phyloP scores from a whole-genome alignment of 1,140 invertebrate species.

The Phortica variegata region DNA sequence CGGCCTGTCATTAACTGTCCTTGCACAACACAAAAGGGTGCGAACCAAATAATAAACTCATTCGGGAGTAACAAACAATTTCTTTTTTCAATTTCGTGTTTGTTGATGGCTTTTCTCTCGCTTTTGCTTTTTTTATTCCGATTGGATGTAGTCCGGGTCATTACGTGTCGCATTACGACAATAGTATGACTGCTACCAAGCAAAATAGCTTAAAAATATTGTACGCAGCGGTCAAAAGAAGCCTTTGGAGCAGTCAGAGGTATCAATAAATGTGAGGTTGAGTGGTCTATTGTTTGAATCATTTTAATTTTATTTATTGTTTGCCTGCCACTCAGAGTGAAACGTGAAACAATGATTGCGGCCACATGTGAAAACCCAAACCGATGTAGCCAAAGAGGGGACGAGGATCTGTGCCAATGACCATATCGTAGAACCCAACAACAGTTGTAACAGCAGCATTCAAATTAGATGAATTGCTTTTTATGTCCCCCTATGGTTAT shows the following conservation, averaged over 20 bases:
- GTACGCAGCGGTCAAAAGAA: no score
- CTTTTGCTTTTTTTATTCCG: constrained; percentile 17
- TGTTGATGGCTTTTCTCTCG: constrained; percentile 7
- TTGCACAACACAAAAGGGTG: constrained; percentile 36
- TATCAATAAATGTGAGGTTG: no score
- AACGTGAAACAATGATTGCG: constrained; percentile 1
- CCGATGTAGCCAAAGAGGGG: not conserved
- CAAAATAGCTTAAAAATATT: constrained; percentile 1
- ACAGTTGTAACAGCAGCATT: no score
- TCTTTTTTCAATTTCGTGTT: constrained; percentile 54
- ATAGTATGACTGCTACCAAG: no score
- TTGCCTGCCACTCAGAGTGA: constrained; percentile 32
- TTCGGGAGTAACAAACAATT: constrained; percentile 57
- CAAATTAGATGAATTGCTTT: constrained; percentile 58
- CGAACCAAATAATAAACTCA: constrained; percentile 58
- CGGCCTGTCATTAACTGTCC: not conserved
- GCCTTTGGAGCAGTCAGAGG: constrained; percentile 21
- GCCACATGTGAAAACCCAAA: constrained; percentile 12
- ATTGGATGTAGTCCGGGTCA: constrained; percentile 34
- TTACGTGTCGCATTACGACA: constrained; percentile 46
- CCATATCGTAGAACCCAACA: no score
- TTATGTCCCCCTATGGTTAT: constrained; percentile 1
- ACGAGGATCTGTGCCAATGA: no score
- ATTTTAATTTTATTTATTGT: constrained; percentile 58
- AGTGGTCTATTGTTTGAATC: constrained; percentile 54